Base-by-base conservation (phyloP, 35 echinoderm and acorn worm species). In the Heliocidaris erythrogramma region DNA sequence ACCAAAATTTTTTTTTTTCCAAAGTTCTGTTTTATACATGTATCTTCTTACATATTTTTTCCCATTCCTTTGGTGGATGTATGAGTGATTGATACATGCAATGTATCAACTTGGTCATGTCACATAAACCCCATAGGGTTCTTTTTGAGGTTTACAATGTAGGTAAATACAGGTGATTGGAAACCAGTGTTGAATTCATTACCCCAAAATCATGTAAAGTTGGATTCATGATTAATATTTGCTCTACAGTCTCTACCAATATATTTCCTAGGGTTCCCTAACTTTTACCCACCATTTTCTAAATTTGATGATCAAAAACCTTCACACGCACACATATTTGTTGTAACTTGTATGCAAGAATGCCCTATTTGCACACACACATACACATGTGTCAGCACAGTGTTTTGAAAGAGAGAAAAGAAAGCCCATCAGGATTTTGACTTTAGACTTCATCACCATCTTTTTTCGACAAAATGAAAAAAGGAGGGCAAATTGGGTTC, bases 401-500 rank as follows among this genome's bases (percentile, higher is more conserved):
- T 78, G 65, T 78, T 78, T 42, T n/a, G 52, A 56, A 56, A 12
- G 9, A 11, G 52, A 56, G 52, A 56, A 56, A 56, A 56, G 52
- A 56, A 78, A 78, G 27, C 65, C 17, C 27, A 78, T 78, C 65
- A 78, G 21, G 65, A 78, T 78, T 78, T 78, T 78, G 65, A 78
- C 65, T 69, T 69, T 69, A 18, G 60, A 69, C 60, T 78, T 78
- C 65, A 78, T 78, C 65, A 78, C 65, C 17, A 78, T 17, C 65
- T 78, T 27, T 78, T 27, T 78, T n/a, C 65, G 8, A 78, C 65
- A 78, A 78, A 78, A 78, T 27, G 65, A 78, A 78, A 78, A 42
- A 60, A 48, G 86, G 87, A 89, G 87, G 87, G 87, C 87, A 89
- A 89, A 48, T 48, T 48, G 47, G 87, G 87, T 89, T 89, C 87